Evolutionary conservation across 2,797 vertebrate species (phyloP), one percentile per base, ranked within the genome.

Genomic region (Meriones psammophilus): DNA sequence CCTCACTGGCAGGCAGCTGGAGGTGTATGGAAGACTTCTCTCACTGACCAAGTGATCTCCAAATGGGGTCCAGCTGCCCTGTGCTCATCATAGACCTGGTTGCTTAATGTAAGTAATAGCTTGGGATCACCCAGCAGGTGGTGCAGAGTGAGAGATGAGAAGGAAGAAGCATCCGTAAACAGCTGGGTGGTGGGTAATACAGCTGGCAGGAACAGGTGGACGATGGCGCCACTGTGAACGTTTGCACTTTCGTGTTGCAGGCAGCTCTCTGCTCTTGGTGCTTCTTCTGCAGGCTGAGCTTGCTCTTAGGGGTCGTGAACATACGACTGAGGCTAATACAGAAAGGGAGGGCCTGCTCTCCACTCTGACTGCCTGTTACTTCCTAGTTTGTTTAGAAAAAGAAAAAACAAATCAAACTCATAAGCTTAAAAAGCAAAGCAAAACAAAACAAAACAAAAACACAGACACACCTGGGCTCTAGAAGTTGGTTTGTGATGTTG

Each of bases 121-220:
- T 58, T 68, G 56, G n/a, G 69, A 7, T 33, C 50, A 5, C 69
- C 50, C 62, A 42, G 36, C 62, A 50, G 69, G 36, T 42, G 6
- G 77, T 20, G 62, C 28, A 39, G 18, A 81, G 60, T 7, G 26
- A 87, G 87, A 33, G 39, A 17, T 10, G 36, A 8, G 22, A 87
- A 81, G 28, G 62, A 92, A 64, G 80, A 80, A 69, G 42, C 3
- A 13, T 50, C 54, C 22, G 17, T 22, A 28, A 4, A 26, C 42
- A 1, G 39, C 3, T 18, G 13, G 54, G 74, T 39, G 26, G 56
- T 13, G 36, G 76, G 28, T n/a, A 71, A 10, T 0, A 0, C 26
- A 54, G 54, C 62, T 58, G 39, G 15, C 50, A 73, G 71, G 54
- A 14, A 39, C 10, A 68, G 78, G 18, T 20, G 76, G 86, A 1